phyloP scores from a whole-genome alignment of 2,113 vertebrate species.

The Lagopus leucura region DNA sequence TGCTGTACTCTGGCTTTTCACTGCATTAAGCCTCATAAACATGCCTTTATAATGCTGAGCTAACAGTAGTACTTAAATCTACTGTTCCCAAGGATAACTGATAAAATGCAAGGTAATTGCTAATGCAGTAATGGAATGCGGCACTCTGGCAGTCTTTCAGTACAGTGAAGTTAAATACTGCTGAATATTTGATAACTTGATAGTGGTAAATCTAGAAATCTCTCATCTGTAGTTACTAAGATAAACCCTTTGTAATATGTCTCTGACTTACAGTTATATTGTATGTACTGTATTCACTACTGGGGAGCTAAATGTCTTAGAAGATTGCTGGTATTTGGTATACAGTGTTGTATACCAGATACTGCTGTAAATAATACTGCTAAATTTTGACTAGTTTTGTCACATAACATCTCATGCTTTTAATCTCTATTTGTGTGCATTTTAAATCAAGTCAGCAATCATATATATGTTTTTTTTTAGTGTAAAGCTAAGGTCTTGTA shows the following conservation, averaged over 20 bases:
- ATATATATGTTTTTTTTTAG: background rate
- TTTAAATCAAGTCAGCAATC: background rate
- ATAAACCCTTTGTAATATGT: background rate
- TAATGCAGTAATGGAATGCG: conserved; percentile 42
- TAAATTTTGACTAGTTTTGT: background rate
- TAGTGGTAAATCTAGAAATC: conserved; percentile 59
- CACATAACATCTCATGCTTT: background rate
- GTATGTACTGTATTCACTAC: background rate
- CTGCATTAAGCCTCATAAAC: conserved; percentile 49
- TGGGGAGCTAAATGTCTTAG: background rate
- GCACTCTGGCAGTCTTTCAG: conserved; percentile 10
- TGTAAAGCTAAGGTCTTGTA: background rate
- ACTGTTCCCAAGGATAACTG: conserved; percentile 37
- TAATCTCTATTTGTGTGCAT: background rate
- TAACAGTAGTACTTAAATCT: conserved; percentile 19
- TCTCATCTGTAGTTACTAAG: conserved; percentile 34
- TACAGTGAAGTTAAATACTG: conserved; percentile 45
- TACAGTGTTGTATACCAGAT: background rate
- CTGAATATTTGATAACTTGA: conserved; percentile 34
- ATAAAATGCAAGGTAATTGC: conserved; percentile 56
- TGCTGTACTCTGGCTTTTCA: conserved; percentile 49
- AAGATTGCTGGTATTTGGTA: background rate
- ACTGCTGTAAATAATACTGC: background rate
- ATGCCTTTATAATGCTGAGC: conserved; percentile 37
- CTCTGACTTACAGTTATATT: conserved; percentile 1